phyloP scores from a whole-genome alignment of 2,797 vertebrate species.

The Pteronotus mesoamericanus region DNA sequence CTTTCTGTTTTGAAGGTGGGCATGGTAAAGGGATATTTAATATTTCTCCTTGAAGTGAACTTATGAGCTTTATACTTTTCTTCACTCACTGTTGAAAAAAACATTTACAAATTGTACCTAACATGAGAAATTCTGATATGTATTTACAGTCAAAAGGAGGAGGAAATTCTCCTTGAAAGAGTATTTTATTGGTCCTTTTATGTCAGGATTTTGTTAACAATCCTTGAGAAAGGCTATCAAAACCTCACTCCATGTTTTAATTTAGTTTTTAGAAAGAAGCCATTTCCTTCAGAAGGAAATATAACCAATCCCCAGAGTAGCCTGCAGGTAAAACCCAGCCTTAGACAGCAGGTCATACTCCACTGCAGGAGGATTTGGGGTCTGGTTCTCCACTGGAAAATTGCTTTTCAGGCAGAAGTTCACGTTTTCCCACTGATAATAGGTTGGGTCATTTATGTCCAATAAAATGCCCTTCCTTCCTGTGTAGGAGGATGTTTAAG shows the following conservation, averaged over 20 bases:
- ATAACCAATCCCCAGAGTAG: background rate
- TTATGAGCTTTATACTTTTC: background rate
- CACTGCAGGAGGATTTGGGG: background rate
- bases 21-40: background rate
- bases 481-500: background rate
- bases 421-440: background rate
- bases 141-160: background rate
- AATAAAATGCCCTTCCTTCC: background rate
- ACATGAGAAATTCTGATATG: background rate
- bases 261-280: slow-evolving; percentile 31
- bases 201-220: slow-evolving; percentile 10
- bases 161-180: slow-evolving; percentile 7
- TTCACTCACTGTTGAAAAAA: background rate
- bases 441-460: background rate
- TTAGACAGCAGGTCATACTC: background rate
- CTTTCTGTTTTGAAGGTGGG: background rate
- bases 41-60: background rate
- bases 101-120: background rate
- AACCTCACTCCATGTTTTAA: background rate
- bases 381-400: background rate
- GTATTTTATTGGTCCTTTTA: background rate
- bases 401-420: background rate
- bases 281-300: background rate
- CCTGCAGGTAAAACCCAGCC: background rate
- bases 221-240: background rate